Conservation (phyloP, 2,888 invertebrate genomes). For the Hirtodrosophila histrioides region DNA sequence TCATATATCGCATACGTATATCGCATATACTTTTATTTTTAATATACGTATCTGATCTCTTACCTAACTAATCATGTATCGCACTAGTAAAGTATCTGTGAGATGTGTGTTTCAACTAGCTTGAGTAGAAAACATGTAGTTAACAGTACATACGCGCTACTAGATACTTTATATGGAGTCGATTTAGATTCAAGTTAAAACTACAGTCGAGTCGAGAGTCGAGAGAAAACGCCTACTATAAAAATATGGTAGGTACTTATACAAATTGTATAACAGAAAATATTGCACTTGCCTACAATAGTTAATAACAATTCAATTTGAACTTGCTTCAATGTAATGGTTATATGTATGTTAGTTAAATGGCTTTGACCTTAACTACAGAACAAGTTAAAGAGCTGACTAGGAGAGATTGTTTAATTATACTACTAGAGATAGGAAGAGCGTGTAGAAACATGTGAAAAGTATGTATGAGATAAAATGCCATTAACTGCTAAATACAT, state of each 20-base stretch:
- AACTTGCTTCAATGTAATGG: constrained; percentile 53
- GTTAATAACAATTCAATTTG: constrained; percentile 77
- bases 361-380: constrained; percentile 21
- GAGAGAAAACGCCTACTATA: constrained; percentile 75
- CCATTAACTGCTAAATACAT: constrained; percentile 64
- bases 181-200: constrained; percentile 46
- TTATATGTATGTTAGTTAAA: constrained; percentile 18
- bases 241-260: constrained; percentile 72
- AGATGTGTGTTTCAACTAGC: constrained; percentile 65
- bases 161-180: constrained; percentile 42
- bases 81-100: constrained; percentile 71
- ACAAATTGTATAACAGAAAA: constrained; percentile 61
- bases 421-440: constrained; percentile 17
- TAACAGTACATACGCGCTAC: constrained; percentile 68
- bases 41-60: constrained; percentile 50
- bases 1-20: constrained; percentile 60
- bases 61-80: constrained; percentile 60
- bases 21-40: constrained; percentile 23
- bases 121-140: constrained; percentile 75
- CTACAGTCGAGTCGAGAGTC: constrained; percentile 73
- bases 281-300: constrained; percentile 73
- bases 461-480: constrained; percentile 58
- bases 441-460: constrained; percentile 33
- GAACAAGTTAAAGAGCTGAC: constrained; percentile 18
- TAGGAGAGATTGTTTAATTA: constrained; percentile 6